Base-by-base conservation (phyloP, 2,113 vertebrate genomes). In the Atherinomorus stipes region DNA sequence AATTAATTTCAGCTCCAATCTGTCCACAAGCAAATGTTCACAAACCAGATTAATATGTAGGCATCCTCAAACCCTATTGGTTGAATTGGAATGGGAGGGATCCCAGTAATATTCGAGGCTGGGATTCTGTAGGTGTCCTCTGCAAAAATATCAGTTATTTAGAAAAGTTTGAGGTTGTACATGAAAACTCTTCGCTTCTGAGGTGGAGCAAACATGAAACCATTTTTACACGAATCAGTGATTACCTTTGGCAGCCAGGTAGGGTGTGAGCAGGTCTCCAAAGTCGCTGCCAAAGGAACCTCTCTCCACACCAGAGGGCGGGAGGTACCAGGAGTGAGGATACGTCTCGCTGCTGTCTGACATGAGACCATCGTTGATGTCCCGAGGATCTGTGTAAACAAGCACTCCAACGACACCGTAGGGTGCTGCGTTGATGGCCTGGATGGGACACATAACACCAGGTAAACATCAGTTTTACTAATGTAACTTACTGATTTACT, bases 31-130 rank as follows among this genome's bases (percentile, higher is more conserved):
- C 26, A 49, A 8, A 53, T 59, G 25, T 53, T 63, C 56, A 85
- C 94, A 88, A 58, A 97, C 96, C 96, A 95, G 68, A 97, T 96
- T n/a, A 97, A 87, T 2, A 0, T 56, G 52, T 82, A 73, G 2
- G 96, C 96, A 54, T 96, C 95, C 70, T 94, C 91, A 78, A 95
- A 97, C 73, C 96, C 95, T 7, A 97, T 97, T 62, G 96, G 96
- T 65, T 97, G 96, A n/a, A 85, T 90, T 2, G 96, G 96, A 87
- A 97, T 95, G 4, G 95, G 95, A 16, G 95, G 94, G 40, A 95
- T 69, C 23, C 94, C 95, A 0, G 78, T 86, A 34, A 93, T 93
- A 13, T 90, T 37, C 19, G 81, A 51, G 7, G 31, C 45, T 1
- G 76, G 58, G 52, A 89, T 95, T 76, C 95, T 92, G 80, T 94